These are phyloP conservation scores for Karalla daura DNA, from an alignment of 2,797 vertebrate species.

Conservation along the genomic window DNA sequence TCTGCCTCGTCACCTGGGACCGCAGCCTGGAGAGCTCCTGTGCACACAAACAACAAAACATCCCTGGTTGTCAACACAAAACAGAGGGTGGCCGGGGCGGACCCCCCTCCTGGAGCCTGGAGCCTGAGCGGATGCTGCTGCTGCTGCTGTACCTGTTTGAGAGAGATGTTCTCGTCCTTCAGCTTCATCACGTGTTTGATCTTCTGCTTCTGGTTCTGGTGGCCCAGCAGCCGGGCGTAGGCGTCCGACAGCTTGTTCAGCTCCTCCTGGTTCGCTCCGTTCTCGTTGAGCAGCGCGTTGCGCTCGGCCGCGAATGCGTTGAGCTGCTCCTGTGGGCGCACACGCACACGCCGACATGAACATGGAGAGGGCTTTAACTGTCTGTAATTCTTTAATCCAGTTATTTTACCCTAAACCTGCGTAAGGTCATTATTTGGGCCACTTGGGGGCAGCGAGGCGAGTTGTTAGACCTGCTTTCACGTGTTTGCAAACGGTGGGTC, in stretches of 20 bases:
- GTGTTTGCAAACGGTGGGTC: no score
- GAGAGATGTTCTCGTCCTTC: constrained; percentile 90
- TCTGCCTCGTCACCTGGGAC: constrained; percentile 82
- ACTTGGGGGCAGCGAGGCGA: neutral
- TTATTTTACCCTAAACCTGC: neutral
- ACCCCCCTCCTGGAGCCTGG: no score
- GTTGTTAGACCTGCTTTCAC: neutral
- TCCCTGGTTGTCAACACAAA: no score
- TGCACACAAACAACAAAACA: constrained; percentile 24
- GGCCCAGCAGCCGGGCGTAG: constrained; percentile 93
- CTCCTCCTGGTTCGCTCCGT: constrained; percentile 91
- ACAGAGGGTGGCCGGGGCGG: no score
- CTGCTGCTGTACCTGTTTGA: constrained; percentile 89
- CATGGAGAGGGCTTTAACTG: neutral
- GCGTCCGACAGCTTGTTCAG: constrained; percentile 91
- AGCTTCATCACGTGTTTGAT: constrained; percentile 96
- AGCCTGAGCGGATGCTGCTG: no score
- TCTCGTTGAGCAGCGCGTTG: constrained; percentile 88
- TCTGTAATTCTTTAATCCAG: neutral
- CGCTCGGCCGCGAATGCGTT: constrained; percentile 92
- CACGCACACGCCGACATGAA: neutral
- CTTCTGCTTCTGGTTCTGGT: constrained; percentile 98
- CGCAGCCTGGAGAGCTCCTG: constrained; percentile 91
- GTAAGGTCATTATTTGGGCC: neutral
- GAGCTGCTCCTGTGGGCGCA: constrained; percentile 87